Base-by-base conservation (phyloP, 1,140 invertebrate genomes). In the Bombus balteatus region DNA sequence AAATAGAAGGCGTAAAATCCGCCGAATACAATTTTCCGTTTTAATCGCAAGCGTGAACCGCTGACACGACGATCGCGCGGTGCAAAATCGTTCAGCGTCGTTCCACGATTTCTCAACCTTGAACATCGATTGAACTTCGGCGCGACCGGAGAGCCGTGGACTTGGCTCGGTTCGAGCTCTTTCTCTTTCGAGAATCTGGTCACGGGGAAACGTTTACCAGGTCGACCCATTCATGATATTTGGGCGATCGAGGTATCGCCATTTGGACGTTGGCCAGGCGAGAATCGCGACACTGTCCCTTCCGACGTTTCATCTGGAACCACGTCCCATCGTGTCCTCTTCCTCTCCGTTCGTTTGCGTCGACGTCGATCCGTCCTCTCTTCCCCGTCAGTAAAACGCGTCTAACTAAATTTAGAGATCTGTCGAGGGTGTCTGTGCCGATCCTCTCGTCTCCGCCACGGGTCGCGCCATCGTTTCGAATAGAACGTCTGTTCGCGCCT, bases 381-480 rank as follows among this genome's bases (percentile, higher is more conserved):
- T 66, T 80, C 70, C 75, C 68, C 73, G 82, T 79, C 81, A 59
- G 37, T 86, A 88, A 88, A 91, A 90, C 77, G 88, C 75, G 81
- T 75, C 81, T 43, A 71, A 71, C 85, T 93, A 93, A 93, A 88
- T 92, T 93, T 93, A 93, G 90, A 84, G 77, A 57, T 15, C 76
- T 62, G 76, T 37, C 76, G 83, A 84, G 83, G 83, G 68, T 79
- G 66, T 47, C 47, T 62, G 8, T 4, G 41, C 3, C 13, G 59
- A 87, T 41, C 25, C 34, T 78, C 34, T 39, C 37, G 13, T 32
- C 65, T 66, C 65, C n/a, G 59, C 47, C n/a, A n/a, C 37, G 41
- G 34, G 53, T 59, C 72, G 75, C 78, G 47, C 25, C n/a, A 62
- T 13, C n/a, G n/a, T 68, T 22, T 28, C 74, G 72, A 2, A 6